phyloP scores from a whole-genome alignment of 2,113 vertebrate species.

The Catagonus wagneri region DNA sequence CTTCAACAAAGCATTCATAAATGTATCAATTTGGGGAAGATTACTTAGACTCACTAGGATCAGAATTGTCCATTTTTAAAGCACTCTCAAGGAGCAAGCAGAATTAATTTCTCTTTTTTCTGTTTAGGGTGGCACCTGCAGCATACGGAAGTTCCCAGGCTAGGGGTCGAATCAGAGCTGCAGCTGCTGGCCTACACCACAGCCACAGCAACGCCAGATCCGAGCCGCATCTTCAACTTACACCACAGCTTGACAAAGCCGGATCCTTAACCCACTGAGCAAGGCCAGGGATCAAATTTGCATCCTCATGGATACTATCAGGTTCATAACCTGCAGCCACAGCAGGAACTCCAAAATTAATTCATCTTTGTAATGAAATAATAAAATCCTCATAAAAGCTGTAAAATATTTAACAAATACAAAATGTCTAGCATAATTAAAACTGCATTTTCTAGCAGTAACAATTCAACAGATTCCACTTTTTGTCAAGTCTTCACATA shows the following conservation, averaged over 20 bases:
- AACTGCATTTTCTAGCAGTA: constrained; percentile 22
- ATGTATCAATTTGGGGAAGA: background rate
- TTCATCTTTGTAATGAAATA: constrained; percentile 46
- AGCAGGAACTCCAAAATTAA: too few relatives aligned
- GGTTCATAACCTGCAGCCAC: too few relatives aligned
- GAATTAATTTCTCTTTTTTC: background rate
- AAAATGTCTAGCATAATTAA: constrained; percentile 19
- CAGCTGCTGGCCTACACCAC: too few relatives aligned
- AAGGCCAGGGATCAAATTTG: too few relatives aligned
- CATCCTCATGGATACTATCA: too few relatives aligned
- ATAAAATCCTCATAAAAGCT: background rate
- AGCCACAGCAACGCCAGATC: too few relatives aligned
- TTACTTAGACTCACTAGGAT: constrained; percentile 14
- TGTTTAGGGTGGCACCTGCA: too few relatives aligned
- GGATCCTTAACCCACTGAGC: too few relatives aligned
- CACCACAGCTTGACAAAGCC: too few relatives aligned
- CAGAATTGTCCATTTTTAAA: constrained; percentile 35
- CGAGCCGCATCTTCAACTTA: too few relatives aligned
- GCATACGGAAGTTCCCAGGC: too few relatives aligned
- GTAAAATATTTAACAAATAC: constrained; percentile 9
- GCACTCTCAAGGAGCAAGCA: background rate
- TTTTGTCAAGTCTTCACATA: background rate
- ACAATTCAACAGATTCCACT: constrained; percentile 26
- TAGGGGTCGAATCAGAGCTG: too few relatives aligned
- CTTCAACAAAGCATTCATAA: background rate